These are phyloP conservation scores for Neomonachus schauinslandi DNA, from an alignment of 2,113 vertebrate species.

Conservation along the genomic window DNA sequence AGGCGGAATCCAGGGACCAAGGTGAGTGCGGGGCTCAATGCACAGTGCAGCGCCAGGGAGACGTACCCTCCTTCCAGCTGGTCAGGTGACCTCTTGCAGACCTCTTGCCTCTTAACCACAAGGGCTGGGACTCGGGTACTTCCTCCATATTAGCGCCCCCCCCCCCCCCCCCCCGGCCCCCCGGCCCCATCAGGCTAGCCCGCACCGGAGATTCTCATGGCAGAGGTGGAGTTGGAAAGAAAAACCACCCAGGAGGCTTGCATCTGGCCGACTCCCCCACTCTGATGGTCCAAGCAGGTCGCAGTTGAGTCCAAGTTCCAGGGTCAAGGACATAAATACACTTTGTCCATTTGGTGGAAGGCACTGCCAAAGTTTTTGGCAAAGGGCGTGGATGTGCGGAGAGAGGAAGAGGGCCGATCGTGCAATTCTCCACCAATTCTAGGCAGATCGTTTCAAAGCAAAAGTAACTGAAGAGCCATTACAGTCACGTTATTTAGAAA, in stretches of 20 bases:
- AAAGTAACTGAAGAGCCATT: neutral
- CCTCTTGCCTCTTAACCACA: neutral
- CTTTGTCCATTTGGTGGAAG: neutral
- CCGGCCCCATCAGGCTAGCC: neutral
- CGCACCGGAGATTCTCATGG: fast-evolving
- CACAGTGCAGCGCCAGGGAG: fast-evolving
- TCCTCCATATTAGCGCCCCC: neutral
- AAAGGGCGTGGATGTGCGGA: neutral
- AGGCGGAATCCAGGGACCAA: conserved; percentile 97
- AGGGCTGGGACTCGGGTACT: neutral
- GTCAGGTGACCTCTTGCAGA: too few relatives aligned
- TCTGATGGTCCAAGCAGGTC: neutral
- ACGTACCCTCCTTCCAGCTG: neutral
- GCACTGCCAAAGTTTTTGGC: neutral
- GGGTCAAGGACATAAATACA: neutral
- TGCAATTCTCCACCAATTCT: too few relatives aligned
- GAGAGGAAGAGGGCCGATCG: neutral
- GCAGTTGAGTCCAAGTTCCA: neutral
- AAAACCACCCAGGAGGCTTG: neutral
- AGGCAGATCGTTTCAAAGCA: neutral
- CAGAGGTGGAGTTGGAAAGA: neutral
- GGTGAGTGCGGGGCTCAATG: conserved; percentile 82
- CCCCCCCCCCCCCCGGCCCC: too few relatives aligned
- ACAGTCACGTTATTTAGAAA: neutral
- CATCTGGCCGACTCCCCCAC: too few relatives aligned